Conservation (phyloP, 2,888 invertebrate species). For the Amorpha juglandis region DNA sequence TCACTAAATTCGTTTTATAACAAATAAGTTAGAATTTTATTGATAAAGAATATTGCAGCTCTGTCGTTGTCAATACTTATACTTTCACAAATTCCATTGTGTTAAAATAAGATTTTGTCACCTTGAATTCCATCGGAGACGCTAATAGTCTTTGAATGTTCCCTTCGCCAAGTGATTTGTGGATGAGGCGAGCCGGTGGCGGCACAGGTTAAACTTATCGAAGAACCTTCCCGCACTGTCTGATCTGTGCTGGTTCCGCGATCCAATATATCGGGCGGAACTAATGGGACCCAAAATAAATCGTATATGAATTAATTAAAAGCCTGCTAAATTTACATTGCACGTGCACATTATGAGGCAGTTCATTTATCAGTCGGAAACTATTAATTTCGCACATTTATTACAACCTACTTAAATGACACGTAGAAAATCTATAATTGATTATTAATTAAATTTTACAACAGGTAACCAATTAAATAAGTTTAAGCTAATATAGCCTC, state of each 20-base stretch:
- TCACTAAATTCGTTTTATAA: too few species aligned
- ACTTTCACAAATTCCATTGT: too few species aligned
- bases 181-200: slow-evolving; percentile 95
- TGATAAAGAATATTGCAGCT: too few species aligned
- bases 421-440: background rate
- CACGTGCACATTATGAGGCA: slow-evolving; percentile 12
- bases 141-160: slow-evolving; percentile 90
- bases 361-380: background rate
- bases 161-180: slow-evolving; percentile 93
- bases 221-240: slow-evolving; percentile 93
- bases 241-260: slow-evolving; percentile 93
- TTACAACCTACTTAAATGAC: background rate
- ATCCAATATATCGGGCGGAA: slow-evolving; percentile 94
- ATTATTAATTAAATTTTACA: too few species aligned
- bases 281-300: slow-evolving; percentile 66
- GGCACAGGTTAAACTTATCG: slow-evolving; percentile 93
- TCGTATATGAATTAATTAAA: slow-evolving; percentile 23
- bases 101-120: slow-evolving; percentile 51
- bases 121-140: slow-evolving; percentile 88
- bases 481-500: too few species aligned
- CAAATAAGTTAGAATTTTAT: too few species aligned
- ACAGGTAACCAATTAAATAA: too few species aligned
- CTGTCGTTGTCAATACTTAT: too few species aligned
- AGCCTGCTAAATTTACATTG: slow-evolving; percentile 13
- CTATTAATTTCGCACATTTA: background rate